phyloP scores from a whole-genome alignment of 2,113 vertebrate species.

The Hippocampus comes region DNA sequence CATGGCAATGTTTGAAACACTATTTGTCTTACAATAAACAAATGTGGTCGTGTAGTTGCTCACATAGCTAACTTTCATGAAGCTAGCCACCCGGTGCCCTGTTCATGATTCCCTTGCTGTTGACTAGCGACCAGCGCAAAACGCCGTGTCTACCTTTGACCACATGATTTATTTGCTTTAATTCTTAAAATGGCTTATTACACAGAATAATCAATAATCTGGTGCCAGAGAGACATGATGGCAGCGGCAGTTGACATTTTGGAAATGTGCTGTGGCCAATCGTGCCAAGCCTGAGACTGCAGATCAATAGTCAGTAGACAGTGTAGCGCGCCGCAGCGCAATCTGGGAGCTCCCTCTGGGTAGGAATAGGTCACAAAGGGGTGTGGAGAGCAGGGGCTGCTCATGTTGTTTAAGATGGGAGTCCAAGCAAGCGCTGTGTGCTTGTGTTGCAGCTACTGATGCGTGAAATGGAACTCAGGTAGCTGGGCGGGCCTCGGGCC shows the following conservation, averaged over 20 bases:
- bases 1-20: too few species aligned
- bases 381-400: conserved; percentile 35
- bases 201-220: background rate
- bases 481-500: conserved; percentile 64
- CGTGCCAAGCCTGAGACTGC: conserved; percentile 40
- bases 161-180: background rate
- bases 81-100: background rate
- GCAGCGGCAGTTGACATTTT: conserved; percentile 51
- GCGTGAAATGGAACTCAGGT: conserved; percentile 78
- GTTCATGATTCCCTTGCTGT: background rate
- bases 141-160: background rate
- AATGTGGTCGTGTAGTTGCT: background rate
- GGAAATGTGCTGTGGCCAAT: conserved; percentile 32
- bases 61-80: background rate
- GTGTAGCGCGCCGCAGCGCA: conserved; percentile 55
- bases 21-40: too few species aligned
- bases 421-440: conserved; percentile 59
- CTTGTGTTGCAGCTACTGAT: conserved; percentile 73
- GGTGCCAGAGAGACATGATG: conserved; percentile 35
- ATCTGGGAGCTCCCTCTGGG: conserved; percentile 68
- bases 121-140: background rate
- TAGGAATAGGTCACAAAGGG: conserved; percentile 59
- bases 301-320: conserved; percentile 61
- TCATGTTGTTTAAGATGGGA: conserved; percentile 66
- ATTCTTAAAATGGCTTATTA: conserved; percentile 18